These are phyloP conservation scores for Trachelus tabidus DNA, from an alignment of 2,888 invertebrate genomes.

Conservation along the genomic window DNA sequence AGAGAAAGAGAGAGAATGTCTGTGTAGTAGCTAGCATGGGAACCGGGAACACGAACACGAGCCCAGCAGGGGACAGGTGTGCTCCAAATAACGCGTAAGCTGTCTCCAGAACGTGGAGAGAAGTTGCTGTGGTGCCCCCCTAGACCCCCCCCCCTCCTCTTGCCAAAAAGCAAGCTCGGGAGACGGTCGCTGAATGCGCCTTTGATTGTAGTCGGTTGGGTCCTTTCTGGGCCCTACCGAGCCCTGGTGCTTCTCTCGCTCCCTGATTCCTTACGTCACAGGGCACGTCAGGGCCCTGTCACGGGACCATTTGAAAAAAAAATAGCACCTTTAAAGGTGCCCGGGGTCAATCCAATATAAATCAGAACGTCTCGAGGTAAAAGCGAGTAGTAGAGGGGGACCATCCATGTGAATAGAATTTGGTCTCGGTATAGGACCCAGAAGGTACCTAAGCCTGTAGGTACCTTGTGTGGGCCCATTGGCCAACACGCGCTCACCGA, in stretches of 20 bases:
- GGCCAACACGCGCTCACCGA: constrained; percentile 2
- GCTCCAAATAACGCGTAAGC: constrained; percentile 53
- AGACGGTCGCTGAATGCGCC: constrained; percentile 49
- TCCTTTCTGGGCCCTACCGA: constrained; percentile 22
- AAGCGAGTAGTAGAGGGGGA: constrained; percentile 21
- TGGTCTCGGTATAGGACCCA: not conserved
- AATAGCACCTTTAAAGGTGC: constrained; percentile 50
- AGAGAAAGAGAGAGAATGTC: not conserved
- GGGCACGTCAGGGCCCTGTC: constrained; percentile 16
- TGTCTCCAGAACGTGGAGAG: constrained; percentile 36
- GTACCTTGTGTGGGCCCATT: too few species aligned
- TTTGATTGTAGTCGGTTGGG: constrained; percentile 57
- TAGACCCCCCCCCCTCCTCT: constrained; percentile 24
- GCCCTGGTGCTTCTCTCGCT: constrained; percentile 20
- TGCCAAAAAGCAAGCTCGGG: constrained; percentile 40
- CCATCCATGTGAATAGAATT: constrained; percentile 20
- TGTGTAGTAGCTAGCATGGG: not conserved
- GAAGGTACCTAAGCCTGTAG: too few species aligned
- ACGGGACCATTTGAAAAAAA: constrained; percentile 46
- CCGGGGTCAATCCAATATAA: constrained; percentile 60
- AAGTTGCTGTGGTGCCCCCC: constrained; percentile 31
- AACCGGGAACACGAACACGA: constrained; percentile 35
- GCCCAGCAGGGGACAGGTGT: constrained; percentile 50
- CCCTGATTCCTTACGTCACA: constrained; percentile 16
- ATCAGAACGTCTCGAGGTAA: constrained; percentile 47